Evolutionary conservation across 2,797 vertebrate genomes (phyloP).

Genomic region (Carduelis carduelis): DNA sequence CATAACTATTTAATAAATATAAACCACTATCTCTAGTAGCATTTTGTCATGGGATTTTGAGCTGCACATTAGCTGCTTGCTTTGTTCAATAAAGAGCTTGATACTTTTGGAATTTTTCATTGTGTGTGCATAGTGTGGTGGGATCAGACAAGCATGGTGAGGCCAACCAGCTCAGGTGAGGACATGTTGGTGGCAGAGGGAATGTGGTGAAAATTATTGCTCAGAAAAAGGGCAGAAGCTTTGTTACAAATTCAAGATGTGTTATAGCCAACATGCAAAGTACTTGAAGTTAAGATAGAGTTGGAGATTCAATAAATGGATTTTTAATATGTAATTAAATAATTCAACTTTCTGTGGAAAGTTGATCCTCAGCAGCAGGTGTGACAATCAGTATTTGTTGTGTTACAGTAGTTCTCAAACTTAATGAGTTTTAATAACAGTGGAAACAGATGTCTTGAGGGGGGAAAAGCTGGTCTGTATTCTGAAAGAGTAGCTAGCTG

Average conservation of each 20-base stretch:
- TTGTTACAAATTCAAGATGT: neutral
- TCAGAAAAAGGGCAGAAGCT: neutral
- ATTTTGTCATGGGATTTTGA: neutral
- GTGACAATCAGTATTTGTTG: neutral
- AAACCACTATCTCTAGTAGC: neutral
- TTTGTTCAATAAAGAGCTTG: neutral
- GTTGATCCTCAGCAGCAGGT: neutral
- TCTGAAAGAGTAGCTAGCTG: neutral
- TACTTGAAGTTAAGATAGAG: neutral
- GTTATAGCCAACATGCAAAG: neutral
- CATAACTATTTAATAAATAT: neutral
- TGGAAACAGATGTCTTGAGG: neutral
- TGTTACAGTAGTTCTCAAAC: neutral
- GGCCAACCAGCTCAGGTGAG: neutral
- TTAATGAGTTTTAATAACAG: neutral
- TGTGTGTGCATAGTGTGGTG: accelerated
- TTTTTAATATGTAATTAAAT: neutral
- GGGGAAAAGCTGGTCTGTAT: neutral
- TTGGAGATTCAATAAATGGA: neutral
- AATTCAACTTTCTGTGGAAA: neutral
- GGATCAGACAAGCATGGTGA: neutral
- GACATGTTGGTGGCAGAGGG: neutral
- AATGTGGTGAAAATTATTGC: neutral
- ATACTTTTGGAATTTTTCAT: neutral
- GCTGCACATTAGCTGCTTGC: neutral